Conservation (phyloP, 2,797 vertebrate species). For the Alauda arvensis region DNA sequence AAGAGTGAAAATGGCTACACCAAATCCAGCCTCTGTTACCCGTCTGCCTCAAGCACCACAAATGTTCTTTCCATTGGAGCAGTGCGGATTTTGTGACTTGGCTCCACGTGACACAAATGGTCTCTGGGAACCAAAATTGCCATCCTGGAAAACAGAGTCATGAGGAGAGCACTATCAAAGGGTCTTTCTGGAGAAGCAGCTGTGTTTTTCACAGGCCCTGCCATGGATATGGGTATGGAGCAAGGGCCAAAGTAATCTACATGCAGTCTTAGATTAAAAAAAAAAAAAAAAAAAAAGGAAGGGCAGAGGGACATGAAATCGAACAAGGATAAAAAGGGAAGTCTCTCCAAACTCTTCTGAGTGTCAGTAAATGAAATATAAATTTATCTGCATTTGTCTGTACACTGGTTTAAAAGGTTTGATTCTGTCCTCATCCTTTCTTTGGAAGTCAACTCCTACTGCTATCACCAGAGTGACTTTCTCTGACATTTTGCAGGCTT, state of each 20-base stretch:
- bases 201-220: background rate
- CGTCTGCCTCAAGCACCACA: background rate
- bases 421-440: background rate
- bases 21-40: background rate
- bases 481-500: background rate
- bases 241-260: background rate
- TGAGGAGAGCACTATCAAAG: accelerated
- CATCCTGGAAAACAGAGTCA: background rate
- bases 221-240: background rate
- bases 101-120: background rate
- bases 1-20: background rate
- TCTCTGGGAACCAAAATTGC: background rate
- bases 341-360: background rate
- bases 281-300: no score
- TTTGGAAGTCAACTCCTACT: background rate
- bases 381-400: background rate
- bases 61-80: background rate
- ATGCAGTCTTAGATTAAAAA: background rate
- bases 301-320: background rate
- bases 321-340: background rate
- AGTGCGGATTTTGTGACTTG: background rate
- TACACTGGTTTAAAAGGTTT: background rate
- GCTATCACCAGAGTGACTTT: background rate
- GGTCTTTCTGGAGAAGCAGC: background rate
- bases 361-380: background rate